Base-by-base conservation (phyloP, 2,113 vertebrate genomes). In the Camelus bactrianus region DNA sequence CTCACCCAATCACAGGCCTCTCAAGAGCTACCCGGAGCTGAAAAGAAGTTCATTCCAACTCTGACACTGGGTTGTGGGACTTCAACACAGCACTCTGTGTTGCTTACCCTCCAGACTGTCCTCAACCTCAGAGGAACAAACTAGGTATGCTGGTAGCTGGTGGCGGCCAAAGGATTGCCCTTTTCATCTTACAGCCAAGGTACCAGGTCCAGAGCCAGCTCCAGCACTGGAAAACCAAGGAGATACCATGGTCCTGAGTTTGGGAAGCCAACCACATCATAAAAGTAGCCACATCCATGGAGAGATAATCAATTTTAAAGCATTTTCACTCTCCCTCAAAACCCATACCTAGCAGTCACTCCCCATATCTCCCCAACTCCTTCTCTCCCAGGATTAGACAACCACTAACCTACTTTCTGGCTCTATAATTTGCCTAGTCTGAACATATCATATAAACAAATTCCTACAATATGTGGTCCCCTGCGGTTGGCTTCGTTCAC, bases 281-380 rank as follows among this genome's bases (percentile, higher is more conserved):
- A 8, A 86, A 93, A 60, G 87, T 3, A 72, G 38, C 72, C 4
- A 62, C 30, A 91, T 16, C 28, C 77, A 87, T 14, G 38, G 73
- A 89, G 10, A 83, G 30, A 70, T 42, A 42, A 69, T 83, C 38
- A 79, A 87, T 85, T 91, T 83, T 88, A 75, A 92, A 91, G 54
- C 38, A 88, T 75, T 70, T 91, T 62, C 11, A 48, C 13, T 13
- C 58, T 42, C 4, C 30, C 19, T 1, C 7, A 86, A 89, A 86
- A 42, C 19, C 11, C 17, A 58, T n/a, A 26, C 24, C 22, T 79
- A 91, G 56, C 14, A 83, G 35, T 42, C 65, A 72, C 67, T 46
- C 28, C 24, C 22, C 30, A 62, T 24, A 58, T 60, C 67, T 83
- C n/a, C 22, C 22, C 16, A 80, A 46, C 0, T 4, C 50, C 19